These are phyloP conservation scores for Colletes gigas DNA, from an alignment of 1,140 invertebrate genomes.

Conservation along the genomic window DNA sequence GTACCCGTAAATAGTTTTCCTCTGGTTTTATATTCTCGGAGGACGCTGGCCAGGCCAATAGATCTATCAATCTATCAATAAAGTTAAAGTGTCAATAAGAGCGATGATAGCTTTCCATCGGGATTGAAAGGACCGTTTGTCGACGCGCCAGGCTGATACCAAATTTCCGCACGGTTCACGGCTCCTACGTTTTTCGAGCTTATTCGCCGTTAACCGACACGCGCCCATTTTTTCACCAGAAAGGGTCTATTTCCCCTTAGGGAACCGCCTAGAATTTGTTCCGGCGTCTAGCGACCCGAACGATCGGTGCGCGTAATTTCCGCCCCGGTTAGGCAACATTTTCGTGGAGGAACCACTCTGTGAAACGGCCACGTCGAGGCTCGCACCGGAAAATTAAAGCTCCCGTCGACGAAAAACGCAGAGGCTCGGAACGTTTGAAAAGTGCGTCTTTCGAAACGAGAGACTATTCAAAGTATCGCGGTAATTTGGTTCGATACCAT, in stretches of 20 bases:
- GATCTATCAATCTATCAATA: neutral
- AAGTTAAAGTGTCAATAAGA: neutral
- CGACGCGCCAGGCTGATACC: no score
- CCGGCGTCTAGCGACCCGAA: conserved; percentile 9
- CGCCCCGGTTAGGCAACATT: conserved; percentile 36
- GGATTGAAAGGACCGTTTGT: neutral
- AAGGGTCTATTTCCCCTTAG: conserved; percentile 9
- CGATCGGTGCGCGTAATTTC: conserved; percentile 52
- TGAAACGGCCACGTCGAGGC: no score
- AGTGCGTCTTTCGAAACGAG: neutral
- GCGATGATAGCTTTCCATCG: neutral
- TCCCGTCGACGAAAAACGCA: conserved; percentile 28
- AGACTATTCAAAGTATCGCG: neutral
- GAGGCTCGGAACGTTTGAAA: neutral
- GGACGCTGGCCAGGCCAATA: no score
- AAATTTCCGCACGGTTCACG: no score
- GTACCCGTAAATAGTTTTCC: no score
- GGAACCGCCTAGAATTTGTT: neutral
- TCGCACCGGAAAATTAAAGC: conserved; percentile 65
- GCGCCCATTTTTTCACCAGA: neutral
- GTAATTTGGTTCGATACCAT: no score
- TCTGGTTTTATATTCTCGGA: no score
- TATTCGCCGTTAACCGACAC: neutral
- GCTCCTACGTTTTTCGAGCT: neutral
- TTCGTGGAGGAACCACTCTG: conserved; percentile 11